phyloP scores from a whole-genome alignment of 2,888 invertebrate genomes.

The Acanthopleura granulata region DNA sequence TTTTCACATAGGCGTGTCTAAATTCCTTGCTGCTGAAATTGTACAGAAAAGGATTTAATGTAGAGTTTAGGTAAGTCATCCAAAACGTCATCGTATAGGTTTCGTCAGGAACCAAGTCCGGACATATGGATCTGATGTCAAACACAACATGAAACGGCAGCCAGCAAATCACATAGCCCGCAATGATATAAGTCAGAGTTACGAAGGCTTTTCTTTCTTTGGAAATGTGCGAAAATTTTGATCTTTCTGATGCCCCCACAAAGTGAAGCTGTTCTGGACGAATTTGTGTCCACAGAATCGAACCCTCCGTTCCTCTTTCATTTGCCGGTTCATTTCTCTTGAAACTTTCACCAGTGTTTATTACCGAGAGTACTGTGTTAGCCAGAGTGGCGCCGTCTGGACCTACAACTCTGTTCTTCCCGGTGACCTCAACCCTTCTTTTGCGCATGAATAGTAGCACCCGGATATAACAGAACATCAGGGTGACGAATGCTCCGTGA shows the following conservation, averaged over 20 bases:
- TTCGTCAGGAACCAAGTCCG: slow-evolving; percentile 37
- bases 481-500: slow-evolving; percentile 52
- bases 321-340: not conserved
- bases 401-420: not conserved
- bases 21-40: slow-evolving; percentile 54
- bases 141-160: slow-evolving; percentile 55
- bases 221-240: not conserved
- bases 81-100: slow-evolving; percentile 46
- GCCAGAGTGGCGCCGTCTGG: not conserved
- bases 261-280: not conserved
- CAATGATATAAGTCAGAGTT: slow-evolving; percentile 49
- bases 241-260: not conserved
- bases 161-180: slow-evolving; percentile 54
- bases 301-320: not conserved
- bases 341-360: not conserved
- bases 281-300: not conserved
- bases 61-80: slow-evolving; percentile 57
- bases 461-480: slow-evolving; percentile 53
- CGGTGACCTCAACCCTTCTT: slow-evolving; percentile 14
- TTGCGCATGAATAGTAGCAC: slow-evolving; percentile 48
- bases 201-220: slow-evolving; percentile 37
- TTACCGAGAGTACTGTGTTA: not conserved
- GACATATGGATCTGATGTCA: slow-evolving; percentile 45
- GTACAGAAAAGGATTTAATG: slow-evolving; percentile 55
- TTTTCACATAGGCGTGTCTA: slow-evolving; percentile 37